These are phyloP conservation scores for Syrphus vitripennis DNA, from an alignment of 2,888 invertebrate genomes.

Conservation along the genomic window DNA sequence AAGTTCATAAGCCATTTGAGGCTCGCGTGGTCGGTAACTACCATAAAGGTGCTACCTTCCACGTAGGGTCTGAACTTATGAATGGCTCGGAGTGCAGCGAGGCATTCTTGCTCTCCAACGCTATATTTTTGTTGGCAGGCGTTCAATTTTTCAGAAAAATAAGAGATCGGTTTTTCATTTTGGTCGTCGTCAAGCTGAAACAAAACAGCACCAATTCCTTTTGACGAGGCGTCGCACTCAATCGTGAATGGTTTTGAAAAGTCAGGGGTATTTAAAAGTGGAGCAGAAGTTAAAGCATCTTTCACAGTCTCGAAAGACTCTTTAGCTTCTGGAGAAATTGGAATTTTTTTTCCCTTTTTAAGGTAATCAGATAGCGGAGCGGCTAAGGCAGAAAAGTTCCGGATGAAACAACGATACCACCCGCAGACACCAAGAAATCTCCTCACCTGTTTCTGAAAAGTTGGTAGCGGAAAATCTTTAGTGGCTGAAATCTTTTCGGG, in stretches of 20 bases:
- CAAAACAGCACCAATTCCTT: not conserved
- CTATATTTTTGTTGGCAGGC: no score
- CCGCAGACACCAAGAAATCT: no score
- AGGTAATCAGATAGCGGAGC: not conserved
- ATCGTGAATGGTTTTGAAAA: not conserved
- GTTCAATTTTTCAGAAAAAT: no score
- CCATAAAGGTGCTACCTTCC: no score
- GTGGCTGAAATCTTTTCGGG: not conserved
- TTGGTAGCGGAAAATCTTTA: not conserved
- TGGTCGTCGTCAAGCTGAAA: no score
- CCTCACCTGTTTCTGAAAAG: not conserved
- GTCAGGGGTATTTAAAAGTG: not conserved
- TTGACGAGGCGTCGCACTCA: not conserved
- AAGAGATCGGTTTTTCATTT: no score
- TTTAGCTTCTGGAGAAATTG: not conserved
- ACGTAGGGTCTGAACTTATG: no score
- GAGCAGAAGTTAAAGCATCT: not conserved
- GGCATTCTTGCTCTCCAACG: no score
- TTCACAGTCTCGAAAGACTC: not conserved
- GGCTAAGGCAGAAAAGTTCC: not conserved
- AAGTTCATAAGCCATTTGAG: no score
- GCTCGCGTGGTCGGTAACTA: no score
- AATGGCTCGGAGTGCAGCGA: no score
- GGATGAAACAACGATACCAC: not conserved
- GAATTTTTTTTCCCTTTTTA: not conserved